A percentile compares a stretch with the other conserved stretches of the same genome.
phyloP scores from a whole-genome alignment of 2,888 invertebrate species.

The Sympetrum striolatum region DNA sequence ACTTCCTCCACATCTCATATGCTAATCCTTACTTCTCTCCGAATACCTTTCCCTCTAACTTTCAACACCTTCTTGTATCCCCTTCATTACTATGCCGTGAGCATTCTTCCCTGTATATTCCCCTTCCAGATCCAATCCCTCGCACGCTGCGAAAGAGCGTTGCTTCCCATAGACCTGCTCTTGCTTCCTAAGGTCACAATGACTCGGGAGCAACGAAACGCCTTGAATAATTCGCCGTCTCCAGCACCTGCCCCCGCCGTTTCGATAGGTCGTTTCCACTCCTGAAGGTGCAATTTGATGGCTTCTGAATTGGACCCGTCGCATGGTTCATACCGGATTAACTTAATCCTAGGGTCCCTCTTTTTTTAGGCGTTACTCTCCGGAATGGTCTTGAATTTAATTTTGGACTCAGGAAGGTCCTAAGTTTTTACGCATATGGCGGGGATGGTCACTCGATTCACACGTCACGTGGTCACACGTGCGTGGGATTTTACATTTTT shows the following conservation, averaged over 20 bases:
- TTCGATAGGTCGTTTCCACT: background rate
- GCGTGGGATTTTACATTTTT: too few species aligned
- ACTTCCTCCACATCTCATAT: background rate
- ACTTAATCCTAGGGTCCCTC: background rate
- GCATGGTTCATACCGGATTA: background rate
- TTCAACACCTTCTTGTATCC: background rate
- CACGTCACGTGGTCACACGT: too few species aligned
- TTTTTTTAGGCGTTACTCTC: background rate
- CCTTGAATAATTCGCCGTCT: background rate
- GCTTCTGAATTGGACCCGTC: background rate
- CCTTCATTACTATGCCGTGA: background rate
- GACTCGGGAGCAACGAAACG: background rate
- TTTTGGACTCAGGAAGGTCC: too few species aligned
- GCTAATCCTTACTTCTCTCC: background rate
- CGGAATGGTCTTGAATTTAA: too few species aligned
- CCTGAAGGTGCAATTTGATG: background rate
- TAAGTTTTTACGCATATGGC: too few species aligned
- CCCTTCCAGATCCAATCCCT: background rate
- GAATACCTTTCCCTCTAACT: background rate
- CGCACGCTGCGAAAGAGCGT: background rate
- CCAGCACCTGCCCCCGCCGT: background rate
- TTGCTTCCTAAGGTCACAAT: background rate
- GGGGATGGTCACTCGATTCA: too few species aligned
- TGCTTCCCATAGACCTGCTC: background rate
- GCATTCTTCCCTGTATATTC: background rate